These are phyloP conservation scores for Cichladusa arquata DNA, from an alignment of 2,113 vertebrate genomes.

Conservation along the genomic window DNA sequence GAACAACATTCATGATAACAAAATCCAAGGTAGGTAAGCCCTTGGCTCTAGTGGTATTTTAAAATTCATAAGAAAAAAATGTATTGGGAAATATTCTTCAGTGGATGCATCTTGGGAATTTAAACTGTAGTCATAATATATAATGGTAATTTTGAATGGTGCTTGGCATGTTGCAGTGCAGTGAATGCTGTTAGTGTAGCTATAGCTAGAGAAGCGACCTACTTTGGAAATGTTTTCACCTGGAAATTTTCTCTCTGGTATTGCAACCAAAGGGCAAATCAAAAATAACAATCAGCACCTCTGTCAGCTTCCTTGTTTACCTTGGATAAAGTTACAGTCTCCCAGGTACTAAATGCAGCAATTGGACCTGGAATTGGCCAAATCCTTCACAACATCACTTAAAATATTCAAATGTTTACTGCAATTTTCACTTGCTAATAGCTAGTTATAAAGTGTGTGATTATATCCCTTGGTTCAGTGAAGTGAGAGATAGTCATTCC, in stretches of 20 bases:
- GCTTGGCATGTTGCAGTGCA: background rate
- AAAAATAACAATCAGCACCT: background rate
- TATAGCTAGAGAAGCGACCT: background rate
- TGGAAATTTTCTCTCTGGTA: background rate
- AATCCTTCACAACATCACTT: background rate
- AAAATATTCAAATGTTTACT: constrained; percentile 7
- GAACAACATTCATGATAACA: background rate
- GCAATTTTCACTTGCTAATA: background rate
- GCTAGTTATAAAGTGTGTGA: background rate
- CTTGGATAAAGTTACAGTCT: background rate
- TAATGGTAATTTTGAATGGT: background rate
- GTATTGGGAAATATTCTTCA: background rate
- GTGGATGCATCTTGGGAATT: background rate
- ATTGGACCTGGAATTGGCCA: background rate
- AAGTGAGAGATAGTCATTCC: background rate
- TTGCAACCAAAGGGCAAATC: background rate
- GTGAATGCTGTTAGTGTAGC: background rate
- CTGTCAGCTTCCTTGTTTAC: background rate
- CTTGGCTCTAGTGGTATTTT: background rate
- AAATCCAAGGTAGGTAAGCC: background rate
- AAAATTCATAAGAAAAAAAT: background rate
- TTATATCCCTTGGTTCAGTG: background rate
- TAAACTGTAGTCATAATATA: background rate
- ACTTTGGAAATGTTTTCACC: background rate
- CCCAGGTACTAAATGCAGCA: background rate